Base-by-base conservation (phyloP, 2,797 vertebrate species). In the Rallus crepitans region DNA sequence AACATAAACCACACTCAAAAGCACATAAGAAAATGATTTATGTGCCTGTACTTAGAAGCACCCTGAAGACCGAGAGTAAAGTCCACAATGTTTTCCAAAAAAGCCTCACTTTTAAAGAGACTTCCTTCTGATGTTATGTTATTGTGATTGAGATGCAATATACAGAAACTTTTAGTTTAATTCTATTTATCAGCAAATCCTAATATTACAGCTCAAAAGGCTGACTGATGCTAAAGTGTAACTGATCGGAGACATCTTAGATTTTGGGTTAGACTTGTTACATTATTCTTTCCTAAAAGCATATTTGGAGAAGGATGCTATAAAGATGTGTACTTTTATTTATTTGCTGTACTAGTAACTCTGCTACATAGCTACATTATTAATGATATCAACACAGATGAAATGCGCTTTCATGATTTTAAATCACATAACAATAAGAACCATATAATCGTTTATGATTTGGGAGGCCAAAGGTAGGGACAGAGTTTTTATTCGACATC, bases 321-420 rank as follows among this genome's bases (percentile, higher is more conserved):
- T 19, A 42, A 82, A 52, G 10, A 27, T 50, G 63, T 80, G 12
- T 27, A 52, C n/a, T 89, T 89, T 12, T 57, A 76, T 89, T 94
- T 82, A 84, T 77, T 73, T 93, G 18, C 48, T 66, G 30, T 20
- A 31, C 40, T 60, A 48, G 48, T 19, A 80, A 80, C 56, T 39
- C 30, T 83, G 39, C 60, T 45, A 16, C 45, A 48, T 16, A 80
- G 35, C n/a, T 86, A 39, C 39, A 53, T 64, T 91, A 77, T 70
- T 82, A 91, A 90, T 42, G 85, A 9, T 35, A 77, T n/a, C 82
- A 82, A 55, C 24, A 70, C 12, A 88, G 31, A 90, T 78, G 69
- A 89, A 70, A 90, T 90, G 42, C 53, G 64, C 52, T 95, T 89
- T 84, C 53, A 64, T 48, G 37, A 45, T 80, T 93, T 85, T 33